A percentile compares a stretch with the other conserved stretches of the same genome.
Conservation (phyloP, 2,797 vertebrate genomes). For the Pipistrellus pygmaeus region DNA sequence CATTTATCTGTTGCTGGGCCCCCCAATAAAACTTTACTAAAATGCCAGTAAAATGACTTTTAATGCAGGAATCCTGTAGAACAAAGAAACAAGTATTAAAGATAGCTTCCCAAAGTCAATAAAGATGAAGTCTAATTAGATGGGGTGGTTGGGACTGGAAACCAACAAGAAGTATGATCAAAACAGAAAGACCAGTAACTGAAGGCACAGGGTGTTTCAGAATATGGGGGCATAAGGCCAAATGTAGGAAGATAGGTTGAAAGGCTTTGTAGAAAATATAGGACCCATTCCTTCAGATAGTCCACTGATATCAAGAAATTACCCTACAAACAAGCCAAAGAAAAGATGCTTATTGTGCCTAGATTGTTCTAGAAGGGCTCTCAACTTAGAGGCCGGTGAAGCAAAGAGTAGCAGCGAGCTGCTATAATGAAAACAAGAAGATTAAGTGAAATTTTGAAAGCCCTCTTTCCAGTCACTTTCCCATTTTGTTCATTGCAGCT, state of each 20-base stretch:
- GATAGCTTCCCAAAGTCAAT: background rate
- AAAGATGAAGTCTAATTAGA: background rate
- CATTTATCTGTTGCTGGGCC: background rate
- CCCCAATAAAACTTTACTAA: background rate
- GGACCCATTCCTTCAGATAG: background rate
- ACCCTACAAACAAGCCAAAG: background rate
- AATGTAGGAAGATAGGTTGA: background rate
- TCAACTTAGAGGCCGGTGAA: background rate
- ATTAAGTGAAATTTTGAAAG: background rate
- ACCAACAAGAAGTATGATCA: background rate
- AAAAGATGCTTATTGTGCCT: background rate
- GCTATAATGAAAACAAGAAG: background rate
- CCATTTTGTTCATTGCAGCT: background rate
- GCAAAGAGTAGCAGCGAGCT: background rate
- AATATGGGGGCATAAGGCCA: background rate
- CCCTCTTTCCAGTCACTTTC: background rate
- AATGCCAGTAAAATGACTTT: slow-evolving; percentile 2
- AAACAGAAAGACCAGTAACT: background rate
- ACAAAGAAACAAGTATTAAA: background rate
- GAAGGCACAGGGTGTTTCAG: background rate
- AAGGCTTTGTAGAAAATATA: background rate
- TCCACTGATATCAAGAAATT: background rate
- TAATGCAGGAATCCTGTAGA: background rate
- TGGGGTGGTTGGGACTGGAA: background rate
- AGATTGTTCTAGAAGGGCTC: background rate